Conservation (phyloP, 2,113 vertebrate genomes). For the Daboia siamensis region DNA sequence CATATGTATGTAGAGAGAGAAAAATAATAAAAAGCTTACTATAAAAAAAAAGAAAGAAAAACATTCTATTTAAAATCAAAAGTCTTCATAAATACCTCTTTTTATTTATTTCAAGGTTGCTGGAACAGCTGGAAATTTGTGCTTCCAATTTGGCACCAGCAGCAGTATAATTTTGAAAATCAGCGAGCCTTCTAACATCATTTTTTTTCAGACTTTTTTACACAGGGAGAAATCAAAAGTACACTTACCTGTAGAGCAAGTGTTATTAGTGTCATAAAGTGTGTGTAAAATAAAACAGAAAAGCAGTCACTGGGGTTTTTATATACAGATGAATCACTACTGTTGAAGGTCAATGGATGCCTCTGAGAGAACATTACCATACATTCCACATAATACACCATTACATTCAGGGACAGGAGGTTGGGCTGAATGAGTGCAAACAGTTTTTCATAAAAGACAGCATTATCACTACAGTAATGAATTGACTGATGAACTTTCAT, state of each 20-base stretch:
- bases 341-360: not conserved
- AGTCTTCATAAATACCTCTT: conserved; percentile 54
- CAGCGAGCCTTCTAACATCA: not conserved
- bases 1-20: no score
- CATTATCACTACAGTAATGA: not conserved
- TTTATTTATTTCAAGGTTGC: conserved; percentile 42
- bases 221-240: not conserved
- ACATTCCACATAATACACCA: not conserved
- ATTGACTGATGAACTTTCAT: conserved; percentile 1
- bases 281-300: conserved; percentile 27
- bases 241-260: not conserved
- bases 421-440: conserved; percentile 7
- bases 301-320: not conserved
- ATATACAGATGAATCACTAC: not conserved
- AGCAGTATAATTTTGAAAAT: not conserved
- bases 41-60: conserved; percentile 23
- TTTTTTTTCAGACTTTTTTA: not conserved
- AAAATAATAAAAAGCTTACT: no score
- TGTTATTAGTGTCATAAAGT: conserved; percentile 6
- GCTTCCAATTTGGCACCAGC: conserved; percentile 22
- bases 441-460: conserved; percentile 11
- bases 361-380: conserved; percentile 5
- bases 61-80: conserved; percentile 13
- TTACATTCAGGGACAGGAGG: not conserved
- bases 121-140: conserved; percentile 32